phyloP scores from a whole-genome alignment of 2,113 vertebrate genomes.

The Grammomys surdaster region DNA sequence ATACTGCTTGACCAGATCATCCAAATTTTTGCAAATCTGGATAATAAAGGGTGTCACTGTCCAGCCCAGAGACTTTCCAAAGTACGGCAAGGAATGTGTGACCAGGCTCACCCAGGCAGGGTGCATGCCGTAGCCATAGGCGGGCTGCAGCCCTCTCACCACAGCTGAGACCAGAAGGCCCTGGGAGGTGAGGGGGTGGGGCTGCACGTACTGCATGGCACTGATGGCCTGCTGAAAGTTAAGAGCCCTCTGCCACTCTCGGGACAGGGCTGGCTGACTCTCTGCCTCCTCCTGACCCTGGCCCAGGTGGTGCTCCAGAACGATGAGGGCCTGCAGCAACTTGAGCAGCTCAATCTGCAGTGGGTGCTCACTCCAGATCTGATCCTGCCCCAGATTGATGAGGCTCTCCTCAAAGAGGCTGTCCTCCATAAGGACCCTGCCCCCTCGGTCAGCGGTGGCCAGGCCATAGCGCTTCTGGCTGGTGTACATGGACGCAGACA shows the following conservation, averaged over 20 bases:
- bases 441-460: constrained; percentile 44
- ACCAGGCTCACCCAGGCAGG: constrained; percentile 95
- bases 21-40: constrained; percentile 97
- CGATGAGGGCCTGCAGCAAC: constrained; percentile 94
- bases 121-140: constrained; percentile 96
- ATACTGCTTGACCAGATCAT: constrained; percentile 94
- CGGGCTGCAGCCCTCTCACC: constrained; percentile 93
- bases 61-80: constrained; percentile 95
- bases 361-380: constrained; percentile 94
- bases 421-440: constrained; percentile 76
- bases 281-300: constrained; percentile 86
- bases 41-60: constrained; percentile 93
- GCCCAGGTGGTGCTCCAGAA: constrained; percentile 93
- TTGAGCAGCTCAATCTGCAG: constrained; percentile 97
- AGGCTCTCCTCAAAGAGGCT: constrained; percentile 92
- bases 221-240: constrained; percentile 96
- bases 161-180: constrained; percentile 96
- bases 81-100: constrained; percentile 92
- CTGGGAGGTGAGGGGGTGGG: constrained; percentile 95
- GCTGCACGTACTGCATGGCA: constrained; percentile 92
- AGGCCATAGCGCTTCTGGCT: constrained; percentile 89
- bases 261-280: constrained; percentile 88
- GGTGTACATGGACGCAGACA: constrained; percentile 95
- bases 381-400: constrained; percentile 91
- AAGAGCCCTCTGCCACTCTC: constrained; percentile 95